Evolutionary conservation across 2,797 vertebrate species (phyloP), one percentile per base, ranked within the genome.

Genomic region (Mormyrops attenuatus): DNA sequence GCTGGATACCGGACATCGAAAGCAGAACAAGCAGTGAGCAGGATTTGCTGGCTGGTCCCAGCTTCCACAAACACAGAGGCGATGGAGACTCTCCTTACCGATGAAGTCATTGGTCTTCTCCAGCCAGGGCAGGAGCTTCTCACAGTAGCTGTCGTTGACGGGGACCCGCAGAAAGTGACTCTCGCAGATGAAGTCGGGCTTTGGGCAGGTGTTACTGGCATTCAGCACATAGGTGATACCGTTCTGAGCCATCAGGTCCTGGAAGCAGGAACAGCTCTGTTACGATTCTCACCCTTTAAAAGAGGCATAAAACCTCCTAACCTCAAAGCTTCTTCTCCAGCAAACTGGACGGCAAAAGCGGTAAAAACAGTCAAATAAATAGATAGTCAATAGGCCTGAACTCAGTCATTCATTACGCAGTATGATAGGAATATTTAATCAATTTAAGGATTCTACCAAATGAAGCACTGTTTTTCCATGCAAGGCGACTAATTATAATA

Each of bases 101-200:
- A 99, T 99, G 92, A 99, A 99, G 94, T 98, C 97, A 38, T 98
- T 98, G 50, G 97, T 98, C 93, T 98, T 98, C 91, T 99, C 98
- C 93, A 99, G 95, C 98, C 98, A 99, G 80, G 98, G 98, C 89
- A 99, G 97, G 93, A 99, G 93, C 91, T 98, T 98, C 95, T 99
- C 98, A 90, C 98, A 99, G 96, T 99, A 99, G 95, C 96, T 99
- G 95, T 99, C 98, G 0, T 98, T 99, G 89, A 99, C 97, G 80
- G 98, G 98, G 94, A 99, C 97, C 89, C 98, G 97, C 98, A 99
- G 97, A 95, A 99, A 99, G 93, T 97, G 97, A 92, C 97, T 98
- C 93, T 99, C 98, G 47, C 97, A 97, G 95, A 99, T 99, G 91
- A 99, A 99, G 94, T 99, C 98, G 0, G 98, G 98, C 93, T 99